A percentile compares a stretch with the other conserved stretches of the same genome.
Evolutionary conservation across 1,140 invertebrate species (phyloP).

Genomic region (Diorhabda elongata): DNA sequence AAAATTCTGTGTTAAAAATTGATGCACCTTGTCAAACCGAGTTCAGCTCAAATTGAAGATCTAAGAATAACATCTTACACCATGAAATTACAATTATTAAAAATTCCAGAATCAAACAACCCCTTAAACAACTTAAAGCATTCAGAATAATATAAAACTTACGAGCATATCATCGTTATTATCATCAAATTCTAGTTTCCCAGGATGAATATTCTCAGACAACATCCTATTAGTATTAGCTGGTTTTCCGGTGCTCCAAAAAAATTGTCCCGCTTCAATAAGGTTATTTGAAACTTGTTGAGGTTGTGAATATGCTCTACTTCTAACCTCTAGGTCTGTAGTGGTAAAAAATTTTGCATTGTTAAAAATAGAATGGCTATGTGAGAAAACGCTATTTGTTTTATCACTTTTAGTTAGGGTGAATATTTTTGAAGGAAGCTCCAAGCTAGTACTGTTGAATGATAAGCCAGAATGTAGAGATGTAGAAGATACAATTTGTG

Average conservation of each 20-base stretch:
- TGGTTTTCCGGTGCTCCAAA: slow-evolving; percentile 6
- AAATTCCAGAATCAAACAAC: too few species aligned
- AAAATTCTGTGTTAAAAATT: too few species aligned
- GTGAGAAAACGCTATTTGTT: neutral
- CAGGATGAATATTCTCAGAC: neutral
- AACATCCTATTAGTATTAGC: neutral
- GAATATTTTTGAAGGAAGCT: slow-evolving; percentile 11
- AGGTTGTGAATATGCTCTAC: slow-evolving; percentile 3
- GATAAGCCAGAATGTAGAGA: neutral
- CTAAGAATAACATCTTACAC: too few species aligned
- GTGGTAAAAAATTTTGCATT: neutral
- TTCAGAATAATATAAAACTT: neutral
- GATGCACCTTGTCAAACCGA: too few species aligned
- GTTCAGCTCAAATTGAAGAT: too few species aligned
- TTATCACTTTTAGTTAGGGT: neutral
- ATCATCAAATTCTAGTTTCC: slow-evolving; percentile 5
- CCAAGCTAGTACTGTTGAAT: slow-evolving; percentile 10
- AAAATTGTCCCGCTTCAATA: neutral
- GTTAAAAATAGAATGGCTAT: neutral
- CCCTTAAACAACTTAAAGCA: too few species aligned
- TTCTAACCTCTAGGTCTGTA: neutral
- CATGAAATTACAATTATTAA: too few species aligned
- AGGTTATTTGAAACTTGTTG: neutral
- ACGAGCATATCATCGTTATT: slow-evolving; percentile 9
- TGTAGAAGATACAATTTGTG: neutral